Base-by-base conservation (phyloP, 2,888 invertebrate genomes). In the Lycaena phlaeas region DNA sequence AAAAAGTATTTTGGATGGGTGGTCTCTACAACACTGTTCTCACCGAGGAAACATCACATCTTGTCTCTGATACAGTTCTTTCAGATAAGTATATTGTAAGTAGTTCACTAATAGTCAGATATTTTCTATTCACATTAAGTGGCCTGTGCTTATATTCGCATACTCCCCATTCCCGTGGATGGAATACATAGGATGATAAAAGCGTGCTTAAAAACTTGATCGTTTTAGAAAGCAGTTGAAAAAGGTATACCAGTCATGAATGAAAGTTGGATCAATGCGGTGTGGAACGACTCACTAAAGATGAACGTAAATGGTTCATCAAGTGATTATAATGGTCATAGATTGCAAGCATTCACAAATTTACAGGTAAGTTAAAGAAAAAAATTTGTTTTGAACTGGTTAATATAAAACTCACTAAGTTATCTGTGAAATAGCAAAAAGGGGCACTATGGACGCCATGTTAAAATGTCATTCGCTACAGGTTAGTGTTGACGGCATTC, bases 11-110 rank as follows among this genome's bases (percentile, higher is more conserved):
- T 44, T 89, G 89, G 74, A 94, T 94, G 94, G 93, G 93, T 15
- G 94, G 93, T 0, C 73, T 87, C 29, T 93, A 89, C 58, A 87
- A 81, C 31, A 86, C 87, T 40, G 87, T 86, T 38, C 73, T 94
- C 36, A 87, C 88, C 6, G 84, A 82, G 17, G 86, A 87, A 40
- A 90, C 91, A 1, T 96, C 95, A 4, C 95, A 96, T 77, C 82
- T 97, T 12, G 86, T 97, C 2, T 92, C 95, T 1, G 90, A 90
- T 56, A 90, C 89, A 17, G 91, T 93, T 0, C 86, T 89, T 45
- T 92, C 93, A 1, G 89, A 89, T 41, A 94, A 94, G 69, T 93
- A 93, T 64, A 86, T 89, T 74, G 92, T 91, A 70, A 77, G 84
- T 76, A 46, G 10, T 17, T 14, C 14, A 1, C 7, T 28, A 28